Evolutionary conservation across 2,888 invertebrate genomes (phyloP).

Genomic region (Itoplectis maculator): DNA sequence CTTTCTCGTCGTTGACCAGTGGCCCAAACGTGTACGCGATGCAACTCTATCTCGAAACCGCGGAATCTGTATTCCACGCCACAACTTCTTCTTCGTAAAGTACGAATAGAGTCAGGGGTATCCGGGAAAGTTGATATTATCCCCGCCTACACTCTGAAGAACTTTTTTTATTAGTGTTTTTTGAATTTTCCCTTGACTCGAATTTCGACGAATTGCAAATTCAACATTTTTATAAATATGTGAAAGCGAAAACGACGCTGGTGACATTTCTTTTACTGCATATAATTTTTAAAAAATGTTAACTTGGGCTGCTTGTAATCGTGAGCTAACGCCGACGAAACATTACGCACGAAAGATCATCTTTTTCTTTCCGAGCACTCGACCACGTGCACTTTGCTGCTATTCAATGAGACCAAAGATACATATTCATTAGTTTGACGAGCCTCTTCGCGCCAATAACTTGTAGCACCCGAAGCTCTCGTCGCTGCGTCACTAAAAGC

Average conservation of each 20-base stretch:
- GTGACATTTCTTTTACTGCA: no score
- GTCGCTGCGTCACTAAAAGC: neutral
- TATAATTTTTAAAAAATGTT: neutral
- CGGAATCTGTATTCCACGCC: conserved; percentile 51
- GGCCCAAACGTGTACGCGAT: conserved; percentile 21
- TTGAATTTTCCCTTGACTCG: neutral
- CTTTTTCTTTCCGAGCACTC: conserved; percentile 10
- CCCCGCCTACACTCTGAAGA: neutral
- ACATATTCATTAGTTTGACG: conserved; percentile 63
- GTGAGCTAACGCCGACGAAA: conserved; percentile 15
- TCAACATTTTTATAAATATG: neutral
- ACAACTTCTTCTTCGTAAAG: conserved; percentile 11
- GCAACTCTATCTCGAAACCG: conserved; percentile 21
- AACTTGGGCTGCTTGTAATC: neutral
- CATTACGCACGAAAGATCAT: neutral
- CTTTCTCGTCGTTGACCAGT: conserved; percentile 20
- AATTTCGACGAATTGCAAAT: neutral
- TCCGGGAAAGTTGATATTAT: conserved; percentile 38
- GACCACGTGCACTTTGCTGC: conserved; percentile 8
- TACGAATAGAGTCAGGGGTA: conserved; percentile 18
- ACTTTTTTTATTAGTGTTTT: neutral
- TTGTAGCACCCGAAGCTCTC: conserved; percentile 18
- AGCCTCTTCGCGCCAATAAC: conserved; percentile 52
- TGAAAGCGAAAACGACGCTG: neutral
- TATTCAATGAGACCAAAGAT: conserved; percentile 41